Percentiles rank a stretch among this genome's conserved stretches.
Evolutionary conservation across 2,113 vertebrate species (phyloP).

Genomic region (Ictidomys tridecemlineatus): DNA sequence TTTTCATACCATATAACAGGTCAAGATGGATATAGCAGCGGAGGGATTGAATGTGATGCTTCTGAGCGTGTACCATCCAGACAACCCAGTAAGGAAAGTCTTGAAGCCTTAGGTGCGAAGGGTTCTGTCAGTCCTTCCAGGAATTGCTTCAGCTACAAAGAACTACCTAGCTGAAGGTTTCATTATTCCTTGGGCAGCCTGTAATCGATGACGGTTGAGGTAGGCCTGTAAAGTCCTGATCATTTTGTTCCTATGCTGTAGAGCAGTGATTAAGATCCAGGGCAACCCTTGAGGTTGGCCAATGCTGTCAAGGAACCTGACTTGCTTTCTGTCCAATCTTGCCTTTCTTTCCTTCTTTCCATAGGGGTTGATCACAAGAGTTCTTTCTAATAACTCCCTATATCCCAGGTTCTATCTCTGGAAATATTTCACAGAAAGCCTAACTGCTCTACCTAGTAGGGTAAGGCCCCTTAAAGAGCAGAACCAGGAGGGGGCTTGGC

Average conservation of each 20-base stretch:
- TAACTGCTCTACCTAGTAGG: not conserved
- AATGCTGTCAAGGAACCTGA: not conserved
- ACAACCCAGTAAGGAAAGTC: not conserved
- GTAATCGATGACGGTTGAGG: not conserved
- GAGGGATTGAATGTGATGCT: not conserved
- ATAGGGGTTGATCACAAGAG: not conserved
- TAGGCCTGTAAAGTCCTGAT: not conserved
- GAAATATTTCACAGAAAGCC: not conserved
- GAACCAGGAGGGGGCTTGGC: not conserved
- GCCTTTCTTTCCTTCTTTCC: not conserved
- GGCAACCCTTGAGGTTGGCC: not conserved
- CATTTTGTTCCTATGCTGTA: not conserved
- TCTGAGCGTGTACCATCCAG: accelerated
- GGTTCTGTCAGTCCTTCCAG: not conserved
- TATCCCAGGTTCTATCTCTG: not conserved
- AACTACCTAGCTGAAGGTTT: not conserved
- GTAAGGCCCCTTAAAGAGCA: not conserved
- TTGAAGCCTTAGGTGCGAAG: not conserved
- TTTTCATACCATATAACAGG: not conserved
- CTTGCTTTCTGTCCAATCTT: not conserved
- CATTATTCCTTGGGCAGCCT: not conserved
- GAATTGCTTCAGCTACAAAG: not conserved
- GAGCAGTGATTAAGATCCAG: not conserved
- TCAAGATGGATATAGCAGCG: not conserved
- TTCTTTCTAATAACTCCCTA: not conserved